Conservation (phyloP, 2,113 vertebrate genomes). For the Myodes glareolus region DNA sequence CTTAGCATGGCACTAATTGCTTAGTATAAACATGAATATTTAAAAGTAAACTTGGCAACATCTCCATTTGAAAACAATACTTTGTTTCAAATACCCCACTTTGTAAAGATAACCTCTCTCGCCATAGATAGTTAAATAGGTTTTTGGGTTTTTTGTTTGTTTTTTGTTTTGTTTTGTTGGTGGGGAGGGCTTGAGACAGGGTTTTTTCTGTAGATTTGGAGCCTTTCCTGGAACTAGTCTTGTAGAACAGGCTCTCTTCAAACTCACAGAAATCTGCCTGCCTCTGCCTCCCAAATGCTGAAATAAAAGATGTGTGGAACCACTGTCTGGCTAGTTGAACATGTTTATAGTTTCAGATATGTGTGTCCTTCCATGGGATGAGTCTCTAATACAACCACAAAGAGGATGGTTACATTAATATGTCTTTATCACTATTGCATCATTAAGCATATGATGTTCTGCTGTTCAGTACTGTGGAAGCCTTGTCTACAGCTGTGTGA, state of each 20-base stretch:
- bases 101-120: neutral
- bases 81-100: neutral
- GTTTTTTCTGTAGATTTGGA: too few species aligned
- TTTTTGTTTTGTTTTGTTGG: too few species aligned
- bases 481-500: neutral
- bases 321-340: too few species aligned
- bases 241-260: too few species aligned
- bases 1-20: neutral
- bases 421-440: neutral
- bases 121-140: neutral
- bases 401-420: neutral
- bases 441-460: too few species aligned
- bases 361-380: neutral
- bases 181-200: too few species aligned
- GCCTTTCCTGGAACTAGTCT: too few species aligned
- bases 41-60: neutral
- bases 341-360: neutral
- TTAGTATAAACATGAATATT: neutral
- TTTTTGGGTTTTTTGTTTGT: too few species aligned
- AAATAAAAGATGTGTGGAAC: too few species aligned
- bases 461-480: neutral
- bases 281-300: accelerated
- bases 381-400: neutral
- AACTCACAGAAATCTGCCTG: too few species aligned
- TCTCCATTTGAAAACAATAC: neutral